Conservation (phyloP, 1,140 invertebrate species). For the Euura saliciscinereae region DNA sequence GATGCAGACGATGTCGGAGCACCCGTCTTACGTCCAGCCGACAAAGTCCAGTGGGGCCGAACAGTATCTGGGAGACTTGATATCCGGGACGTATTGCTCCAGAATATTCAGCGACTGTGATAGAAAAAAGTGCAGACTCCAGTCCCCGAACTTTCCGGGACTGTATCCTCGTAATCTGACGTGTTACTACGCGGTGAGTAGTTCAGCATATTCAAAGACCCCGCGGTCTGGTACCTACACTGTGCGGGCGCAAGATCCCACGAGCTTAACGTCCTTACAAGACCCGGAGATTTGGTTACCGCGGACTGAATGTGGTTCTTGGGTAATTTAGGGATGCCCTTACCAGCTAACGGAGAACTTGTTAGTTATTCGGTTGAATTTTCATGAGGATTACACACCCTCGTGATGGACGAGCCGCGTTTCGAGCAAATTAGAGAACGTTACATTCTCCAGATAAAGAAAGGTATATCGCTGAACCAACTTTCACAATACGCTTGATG, state of each 20-base stretch:
- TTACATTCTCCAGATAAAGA: too few species aligned
- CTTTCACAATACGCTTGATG: too few species aligned
- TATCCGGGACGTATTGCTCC: constrained; percentile 87
- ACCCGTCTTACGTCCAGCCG: constrained; percentile 36
- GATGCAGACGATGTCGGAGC: constrained; percentile 45
- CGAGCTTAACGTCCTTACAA: constrained; percentile 13
- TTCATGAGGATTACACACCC: too few species aligned
- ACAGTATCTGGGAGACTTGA: constrained; percentile 81
- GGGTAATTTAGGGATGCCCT: constrained; percentile 11
- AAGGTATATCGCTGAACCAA: too few species aligned
- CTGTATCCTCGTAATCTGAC: constrained; percentile 89
- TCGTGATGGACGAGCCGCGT: too few species aligned
- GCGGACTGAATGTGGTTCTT: constrained; percentile 26
- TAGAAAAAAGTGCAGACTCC: constrained; percentile 82
- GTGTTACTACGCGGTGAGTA: constrained; percentile 81
- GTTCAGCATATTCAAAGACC: constrained; percentile 16
- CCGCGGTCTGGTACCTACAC: constrained; percentile 16
- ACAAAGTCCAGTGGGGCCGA: constrained; percentile 55
- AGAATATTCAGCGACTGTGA: constrained; percentile 89
- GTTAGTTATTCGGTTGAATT: too few species aligned
- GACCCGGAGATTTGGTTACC: too few species aligned
- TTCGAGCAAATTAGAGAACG: too few species aligned
- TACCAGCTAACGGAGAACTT: not conserved
- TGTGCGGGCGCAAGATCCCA: constrained; percentile 16
- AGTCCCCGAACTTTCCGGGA: constrained; percentile 91